phyloP scores from a whole-genome alignment of 1,140 invertebrate species.

The Procambarus virginalis region DNA sequence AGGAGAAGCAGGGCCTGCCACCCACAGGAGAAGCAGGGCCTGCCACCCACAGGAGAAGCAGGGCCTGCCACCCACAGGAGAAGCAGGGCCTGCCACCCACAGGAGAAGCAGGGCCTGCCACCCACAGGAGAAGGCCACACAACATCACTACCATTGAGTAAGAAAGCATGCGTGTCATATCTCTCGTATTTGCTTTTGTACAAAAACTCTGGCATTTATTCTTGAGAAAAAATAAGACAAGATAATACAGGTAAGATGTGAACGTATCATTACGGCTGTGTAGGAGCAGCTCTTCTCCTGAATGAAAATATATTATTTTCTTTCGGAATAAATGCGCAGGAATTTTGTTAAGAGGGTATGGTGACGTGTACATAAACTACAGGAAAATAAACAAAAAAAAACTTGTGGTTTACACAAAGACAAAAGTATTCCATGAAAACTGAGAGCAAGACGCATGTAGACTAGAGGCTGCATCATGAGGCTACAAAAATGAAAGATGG shows the following conservation, averaged over 20 bases:
- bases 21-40: too few relatives aligned
- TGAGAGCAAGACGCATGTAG: background rate
- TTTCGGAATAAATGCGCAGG: conserved; percentile 15
- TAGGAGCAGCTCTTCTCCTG: too few relatives aligned
- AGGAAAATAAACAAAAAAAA: conserved; percentile 15
- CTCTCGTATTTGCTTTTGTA: background rate
- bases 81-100: too few relatives aligned
- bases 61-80: too few relatives aligned
- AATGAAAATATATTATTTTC: too few relatives aligned
- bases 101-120: too few relatives aligned
- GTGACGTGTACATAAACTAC: conserved; percentile 11
- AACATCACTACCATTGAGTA: background rate
- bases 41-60: too few relatives aligned
- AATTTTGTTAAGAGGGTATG: conserved; percentile 5
- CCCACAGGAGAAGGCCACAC: background rate
- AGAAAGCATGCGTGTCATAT: background rate
- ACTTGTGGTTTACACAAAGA: background rate
- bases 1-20: too few relatives aligned
- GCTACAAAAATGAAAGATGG: conserved; percentile 24
- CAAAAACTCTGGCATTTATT: background rate
- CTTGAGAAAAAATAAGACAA: background rate
- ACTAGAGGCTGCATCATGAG: background rate
- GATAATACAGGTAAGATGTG: too few relatives aligned
- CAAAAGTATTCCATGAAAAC: background rate
- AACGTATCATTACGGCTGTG: too few relatives aligned